phyloP scores from a whole-genome alignment of 2,888 invertebrate genomes.

The Gryllus longicercus region DNA sequence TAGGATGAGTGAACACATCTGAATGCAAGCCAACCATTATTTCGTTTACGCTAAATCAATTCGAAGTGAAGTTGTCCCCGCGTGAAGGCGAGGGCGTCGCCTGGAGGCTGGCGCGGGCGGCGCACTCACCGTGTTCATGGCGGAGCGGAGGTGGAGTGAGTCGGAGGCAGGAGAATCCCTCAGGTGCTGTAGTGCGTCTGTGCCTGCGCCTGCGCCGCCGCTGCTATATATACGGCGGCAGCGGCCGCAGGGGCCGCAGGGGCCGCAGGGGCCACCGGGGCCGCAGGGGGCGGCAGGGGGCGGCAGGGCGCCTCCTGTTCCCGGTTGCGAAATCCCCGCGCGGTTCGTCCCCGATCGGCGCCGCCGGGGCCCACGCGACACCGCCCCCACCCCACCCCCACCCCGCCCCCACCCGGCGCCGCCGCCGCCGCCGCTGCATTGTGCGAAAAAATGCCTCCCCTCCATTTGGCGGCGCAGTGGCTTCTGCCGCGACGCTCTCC shows the following conservation, averaged over 20 bases:
- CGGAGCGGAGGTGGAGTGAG: no score
- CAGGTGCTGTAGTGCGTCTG: background rate
- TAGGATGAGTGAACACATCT: no score
- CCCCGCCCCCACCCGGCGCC: background rate
- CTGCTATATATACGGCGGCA: background rate
- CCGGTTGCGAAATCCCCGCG: conserved; percentile 17
- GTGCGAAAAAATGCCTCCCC: no score
- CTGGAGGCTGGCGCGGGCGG: accelerated
- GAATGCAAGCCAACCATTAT: no score
- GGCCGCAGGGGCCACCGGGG: background rate
- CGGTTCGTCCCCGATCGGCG: background rate
- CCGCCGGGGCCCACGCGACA: background rate
- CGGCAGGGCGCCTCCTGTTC: background rate
- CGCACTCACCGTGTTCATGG: no score
- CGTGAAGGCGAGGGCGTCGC: no score
- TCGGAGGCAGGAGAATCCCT: background rate
- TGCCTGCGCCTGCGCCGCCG: background rate
- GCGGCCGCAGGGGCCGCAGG: background rate
- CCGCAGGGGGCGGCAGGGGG: background rate
- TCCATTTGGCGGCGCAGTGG: no score
- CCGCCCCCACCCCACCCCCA: background rate
- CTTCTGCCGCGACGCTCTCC: no score
- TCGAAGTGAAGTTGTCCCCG: no score
- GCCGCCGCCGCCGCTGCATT: background rate
- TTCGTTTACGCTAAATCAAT: no score